A percentile compares a stretch with the other conserved stretches of the same genome.
Evolutionary conservation across 2,888 invertebrate species (phyloP).

Genomic region (Syritta pipiens): DNA sequence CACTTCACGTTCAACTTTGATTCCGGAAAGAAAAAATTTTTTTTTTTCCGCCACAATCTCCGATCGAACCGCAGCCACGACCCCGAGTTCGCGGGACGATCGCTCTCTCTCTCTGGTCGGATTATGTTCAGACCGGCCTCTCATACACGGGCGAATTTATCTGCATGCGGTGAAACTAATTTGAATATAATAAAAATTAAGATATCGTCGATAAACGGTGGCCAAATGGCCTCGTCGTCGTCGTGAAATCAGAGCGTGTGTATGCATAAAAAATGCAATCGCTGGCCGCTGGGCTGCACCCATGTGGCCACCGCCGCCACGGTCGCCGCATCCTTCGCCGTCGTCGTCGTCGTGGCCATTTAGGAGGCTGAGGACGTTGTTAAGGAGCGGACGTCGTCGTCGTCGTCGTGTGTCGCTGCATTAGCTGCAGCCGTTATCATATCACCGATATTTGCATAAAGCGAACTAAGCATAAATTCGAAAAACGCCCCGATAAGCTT

Average conservation of each 20-base stretch:
- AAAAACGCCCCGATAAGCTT: conserved; percentile 50
- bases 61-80: conserved; percentile 55
- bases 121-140: no score
- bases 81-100: no score
- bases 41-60: conserved; percentile 46
- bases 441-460: conserved; percentile 66
- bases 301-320: conserved; percentile 32
- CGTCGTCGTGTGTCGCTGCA: conserved; percentile 46
- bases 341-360: conserved; percentile 40
- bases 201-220: conserved; percentile 69
- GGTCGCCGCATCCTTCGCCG: conserved; percentile 30
- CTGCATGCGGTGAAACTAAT: conserved; percentile 65
- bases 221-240: conserved; percentile 56
- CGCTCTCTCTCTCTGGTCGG: no score
- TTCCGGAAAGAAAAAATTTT: no score
- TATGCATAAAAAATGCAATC: conserved; percentile 48
- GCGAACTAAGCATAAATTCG: conserved; percentile 59
- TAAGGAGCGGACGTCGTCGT: conserved; percentile 20
- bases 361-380: conserved; percentile 38
- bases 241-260: conserved; percentile 65
- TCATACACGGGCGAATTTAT: conserved; percentile 66
- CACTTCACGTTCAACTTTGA: conserved; percentile 58
- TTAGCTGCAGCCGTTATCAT: conserved; percentile 60
- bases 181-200: conserved; percentile 70
- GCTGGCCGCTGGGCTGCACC: conserved; percentile 51